Evolutionary conservation across 2,113 vertebrate species (phyloP).

Genomic region (Mesocricetus auratus): DNA sequence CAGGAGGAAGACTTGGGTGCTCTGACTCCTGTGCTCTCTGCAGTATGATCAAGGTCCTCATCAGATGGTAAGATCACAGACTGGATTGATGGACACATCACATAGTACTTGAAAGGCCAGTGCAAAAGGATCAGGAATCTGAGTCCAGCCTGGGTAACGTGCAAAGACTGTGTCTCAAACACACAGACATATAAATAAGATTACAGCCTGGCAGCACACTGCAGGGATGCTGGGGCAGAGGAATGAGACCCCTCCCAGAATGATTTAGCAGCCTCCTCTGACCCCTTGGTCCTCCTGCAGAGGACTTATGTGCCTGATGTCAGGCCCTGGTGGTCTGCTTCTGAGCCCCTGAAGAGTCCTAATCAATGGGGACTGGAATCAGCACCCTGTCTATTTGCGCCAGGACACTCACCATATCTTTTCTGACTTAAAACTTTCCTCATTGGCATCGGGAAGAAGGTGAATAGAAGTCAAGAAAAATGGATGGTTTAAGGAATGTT

Average conservation of each 20-base stretch:
- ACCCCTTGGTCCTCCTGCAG: not conserved
- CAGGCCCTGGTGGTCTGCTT: not conserved
- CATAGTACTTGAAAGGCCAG: not conserved
- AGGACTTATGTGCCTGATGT: not conserved
- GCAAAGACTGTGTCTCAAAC: not conserved
- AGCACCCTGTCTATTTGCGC: rapidly evolving
- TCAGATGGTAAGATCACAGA: not conserved
- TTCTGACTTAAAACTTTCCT: not conserved
- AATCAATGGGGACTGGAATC: rapidly evolving
- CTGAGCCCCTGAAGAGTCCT: not conserved
- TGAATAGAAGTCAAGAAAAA: too few relatives aligned
- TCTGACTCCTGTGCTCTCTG: not conserved
- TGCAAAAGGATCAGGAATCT: not conserved
- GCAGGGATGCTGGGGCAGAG: rapidly evolving
- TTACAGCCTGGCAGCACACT: not conserved
- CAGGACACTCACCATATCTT: rapidly evolving
- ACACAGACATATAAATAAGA: too few relatives aligned
- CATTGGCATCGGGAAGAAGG: too few relatives aligned
- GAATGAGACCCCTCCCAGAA: rapidly evolving
- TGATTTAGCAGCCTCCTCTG: rapidly evolving
- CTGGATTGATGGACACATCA: not conserved
- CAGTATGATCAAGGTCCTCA: too few relatives aligned
- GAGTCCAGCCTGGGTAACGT: not conserved
- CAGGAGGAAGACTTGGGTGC: rapidly evolving
- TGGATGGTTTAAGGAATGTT: not conserved